Evolutionary conservation across 2,888 invertebrate species (phyloP), one percentile per base, ranked within the genome.

Genomic region (Pheosia tremula): DNA sequence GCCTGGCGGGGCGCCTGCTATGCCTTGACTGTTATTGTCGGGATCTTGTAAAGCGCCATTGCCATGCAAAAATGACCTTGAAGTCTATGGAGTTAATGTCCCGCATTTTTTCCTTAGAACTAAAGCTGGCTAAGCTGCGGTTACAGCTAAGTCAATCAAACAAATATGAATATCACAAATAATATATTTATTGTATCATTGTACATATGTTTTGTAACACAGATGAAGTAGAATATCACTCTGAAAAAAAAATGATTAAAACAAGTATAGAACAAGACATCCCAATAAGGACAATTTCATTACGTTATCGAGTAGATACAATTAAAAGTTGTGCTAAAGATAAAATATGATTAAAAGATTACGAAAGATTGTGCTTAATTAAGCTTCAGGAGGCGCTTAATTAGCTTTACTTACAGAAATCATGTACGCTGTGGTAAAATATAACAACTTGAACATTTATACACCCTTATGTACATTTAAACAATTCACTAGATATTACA

Each of bases 171-270:
- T 90, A 89, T 90, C 89, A 91, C 91, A 91, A 91, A 90, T 24
- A 24, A 24, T 90, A 91, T 90, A 89, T 91, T 90, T 91, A 90
- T 90, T 90, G 86, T 90, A 84, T 86, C 84, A 89, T 90, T 89
- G 89, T 91, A 91, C 91, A 91, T 54, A 88, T 84, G 78, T 86
- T 83, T 88, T 81, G 85, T 89, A 90, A 89, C 88, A 90, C 86
- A 90, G 85, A 87, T 81, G 80, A 88, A 89, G 83, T 84, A 82
- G 78, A 85, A 79, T 84, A 88, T 88, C 88, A 88, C 86, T 87
- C 87, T 77, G 84, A 85, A 82, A 85, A 85, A 82, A 85, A 82
- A 82, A 82, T 80, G 70, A 80, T 79, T 69, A 77, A 83, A 79
- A 79, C 68, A 75, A 80, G 70, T 78, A 66, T 76, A 83, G 80